Base-by-base conservation (phyloP, 2,888 invertebrate genomes). In the Hypomecis punctinalis region DNA sequence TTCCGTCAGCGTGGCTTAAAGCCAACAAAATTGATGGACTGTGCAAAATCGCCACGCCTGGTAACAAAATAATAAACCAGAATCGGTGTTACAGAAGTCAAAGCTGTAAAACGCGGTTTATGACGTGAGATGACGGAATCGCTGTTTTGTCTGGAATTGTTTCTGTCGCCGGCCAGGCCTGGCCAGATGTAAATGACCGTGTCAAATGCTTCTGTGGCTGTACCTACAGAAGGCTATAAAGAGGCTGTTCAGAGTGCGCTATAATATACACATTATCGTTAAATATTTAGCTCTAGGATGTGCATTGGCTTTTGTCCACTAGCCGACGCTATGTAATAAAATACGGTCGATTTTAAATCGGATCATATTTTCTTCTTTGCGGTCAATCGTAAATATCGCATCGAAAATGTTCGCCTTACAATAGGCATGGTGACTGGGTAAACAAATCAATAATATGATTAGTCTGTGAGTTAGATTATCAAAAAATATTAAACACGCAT, bases 91-190 rank as follows among this genome's bases (percentile, higher is more conserved):
- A 69, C 75, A 61, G 70, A 73, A 76, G 67, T 69, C 61, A 70
- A 64, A 73, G 74, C 72, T 69, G 69, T 83, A 88, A 23, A 86
- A 83, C 79, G 72, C 61, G 69, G 74, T 87, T 87, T 86, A 87
- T 85, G 83, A 81, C 72, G 77, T 79, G 80, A 77, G 73, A 82
- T 82, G 82, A 82, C 76, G 78, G 73, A 79, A 76, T 80, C 71
- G 79, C 79, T 81, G 78, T 81, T 82, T 72, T 72, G 65, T 75
- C 72, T 69, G 68, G 62, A 60, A 73, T 72, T 73, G 71, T 73
- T 71, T 68, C 68, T 63, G 70, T 71, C 71, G 57, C 61, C 45
- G 65, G 63, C 58, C 63, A 61, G 36, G 57, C 57, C 58, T 61
- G 45, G 45, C 47, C 42, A 55, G 39, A 63, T 67, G 72, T 77